phyloP scores from a whole-genome alignment of 2,113 vertebrate genomes.

The Pollachius pollachius region DNA sequence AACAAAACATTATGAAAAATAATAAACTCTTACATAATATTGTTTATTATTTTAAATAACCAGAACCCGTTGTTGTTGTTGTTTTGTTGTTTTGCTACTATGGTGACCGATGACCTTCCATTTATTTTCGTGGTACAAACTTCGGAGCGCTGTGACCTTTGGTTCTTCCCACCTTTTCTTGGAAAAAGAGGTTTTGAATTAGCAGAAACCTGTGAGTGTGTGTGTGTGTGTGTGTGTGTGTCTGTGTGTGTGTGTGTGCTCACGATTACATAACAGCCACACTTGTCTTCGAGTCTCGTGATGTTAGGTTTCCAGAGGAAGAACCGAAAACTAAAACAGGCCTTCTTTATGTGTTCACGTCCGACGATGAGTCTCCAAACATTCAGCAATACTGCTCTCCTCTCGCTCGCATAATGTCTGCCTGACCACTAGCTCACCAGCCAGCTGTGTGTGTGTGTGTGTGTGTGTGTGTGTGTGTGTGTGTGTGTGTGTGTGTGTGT shows the following conservation, averaged over 20 bases:
- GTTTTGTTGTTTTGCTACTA: no score
- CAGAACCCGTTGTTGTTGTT: no score
- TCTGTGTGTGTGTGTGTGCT: no score
- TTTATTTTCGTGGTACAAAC: slow-evolving; percentile 46
- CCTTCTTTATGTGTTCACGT: slow-evolving; percentile 64
- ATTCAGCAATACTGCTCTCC: slow-evolving; percentile 75
- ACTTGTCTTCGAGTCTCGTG: slow-evolving; percentile 43
- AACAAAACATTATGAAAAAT: no score
- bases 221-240: slow-evolving; percentile 3
- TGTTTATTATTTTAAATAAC: no score
- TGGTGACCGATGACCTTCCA: slow-evolving; percentile 14
- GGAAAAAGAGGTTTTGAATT: slow-evolving; percentile 10
- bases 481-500: no score
- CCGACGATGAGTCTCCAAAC: slow-evolving; percentile 58
- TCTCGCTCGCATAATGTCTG: slow-evolving; percentile 44
- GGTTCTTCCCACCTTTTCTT: slow-evolving; percentile 32
- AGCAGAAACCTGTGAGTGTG: slow-evolving; percentile 39
- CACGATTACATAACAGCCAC: slow-evolving; percentile 47
- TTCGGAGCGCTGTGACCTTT: slow-evolving; percentile 44
- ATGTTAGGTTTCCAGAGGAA: slow-evolving; percentile 45
- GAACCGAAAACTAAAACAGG: slow-evolving; percentile 25
- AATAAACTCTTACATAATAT: no score
- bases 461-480: no score
- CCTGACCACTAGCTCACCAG: slow-evolving; percentile 75
- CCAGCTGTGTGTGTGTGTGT: slow-evolving; percentile 41